Conservation (phyloP, 2,888 invertebrate genomes). For the Machimus atricapillus region DNA sequence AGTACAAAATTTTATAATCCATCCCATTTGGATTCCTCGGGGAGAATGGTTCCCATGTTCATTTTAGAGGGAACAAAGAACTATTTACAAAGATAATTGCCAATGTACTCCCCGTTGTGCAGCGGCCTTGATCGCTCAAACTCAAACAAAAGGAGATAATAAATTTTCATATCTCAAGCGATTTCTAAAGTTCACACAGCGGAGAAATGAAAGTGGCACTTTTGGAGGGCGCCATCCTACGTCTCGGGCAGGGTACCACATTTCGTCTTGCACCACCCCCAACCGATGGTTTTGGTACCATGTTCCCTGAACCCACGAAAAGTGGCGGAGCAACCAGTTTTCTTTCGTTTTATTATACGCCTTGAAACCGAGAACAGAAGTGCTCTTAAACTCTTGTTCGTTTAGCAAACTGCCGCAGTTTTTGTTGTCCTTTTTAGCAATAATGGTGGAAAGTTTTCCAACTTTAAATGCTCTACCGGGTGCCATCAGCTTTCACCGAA, state of each 20-base stretch:
- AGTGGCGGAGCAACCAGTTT: background rate
- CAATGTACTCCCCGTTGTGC: background rate
- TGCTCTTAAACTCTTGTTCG: constrained; percentile 34
- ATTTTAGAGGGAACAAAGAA: background rate
- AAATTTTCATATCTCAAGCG: constrained; percentile 31
- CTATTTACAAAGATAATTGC: constrained; percentile 18
- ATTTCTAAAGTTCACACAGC: constrained; percentile 9
- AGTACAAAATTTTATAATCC: background rate
- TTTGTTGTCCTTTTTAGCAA: constrained; percentile 33
- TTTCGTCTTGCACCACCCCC: background rate
- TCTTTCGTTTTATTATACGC: constrained; percentile 11
- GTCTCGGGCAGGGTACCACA: background rate
- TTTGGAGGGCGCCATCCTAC: background rate
- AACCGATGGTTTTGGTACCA: background rate
- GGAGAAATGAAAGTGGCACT: constrained; percentile 9
- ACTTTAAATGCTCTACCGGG: constrained; percentile 34
- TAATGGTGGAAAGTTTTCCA: constrained; percentile 29
- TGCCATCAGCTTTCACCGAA: constrained; percentile 12
- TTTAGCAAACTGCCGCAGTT: constrained; percentile 8
- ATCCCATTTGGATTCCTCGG: background rate
- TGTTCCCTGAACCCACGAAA: background rate
- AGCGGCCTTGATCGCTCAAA: background rate
- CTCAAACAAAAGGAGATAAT: constrained; percentile 5
- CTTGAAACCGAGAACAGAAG: constrained; percentile 28
- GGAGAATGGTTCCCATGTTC: background rate